A percentile compares a stretch with the other conserved stretches of the same genome.
phyloP scores from a whole-genome alignment of 2,888 invertebrate genomes.

The Lysandra coridon region DNA sequence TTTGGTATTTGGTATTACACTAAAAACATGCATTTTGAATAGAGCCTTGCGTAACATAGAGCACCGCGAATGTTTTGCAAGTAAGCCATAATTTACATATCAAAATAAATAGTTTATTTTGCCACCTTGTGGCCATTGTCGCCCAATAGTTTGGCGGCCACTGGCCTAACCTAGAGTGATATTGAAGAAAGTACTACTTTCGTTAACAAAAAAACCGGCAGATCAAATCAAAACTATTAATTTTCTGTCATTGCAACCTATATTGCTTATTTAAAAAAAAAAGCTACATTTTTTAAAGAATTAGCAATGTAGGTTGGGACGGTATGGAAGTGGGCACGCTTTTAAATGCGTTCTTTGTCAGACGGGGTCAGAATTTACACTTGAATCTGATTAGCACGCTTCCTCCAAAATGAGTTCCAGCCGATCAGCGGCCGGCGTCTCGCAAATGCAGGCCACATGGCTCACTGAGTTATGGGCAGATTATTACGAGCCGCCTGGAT shows the following conservation, averaged over 20 bases:
- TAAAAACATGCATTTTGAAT: too few relatives aligned
- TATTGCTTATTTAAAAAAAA: neutral
- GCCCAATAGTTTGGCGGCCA: neutral
- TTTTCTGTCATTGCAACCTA: neutral
- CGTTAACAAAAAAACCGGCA: neutral
- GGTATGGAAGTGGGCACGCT: neutral
- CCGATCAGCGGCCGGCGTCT: neutral
- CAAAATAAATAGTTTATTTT: neutral
- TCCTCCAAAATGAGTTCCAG: constrained; percentile 4
- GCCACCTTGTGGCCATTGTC: neutral
- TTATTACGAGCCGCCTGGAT: neutral
- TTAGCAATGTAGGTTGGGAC: neutral
- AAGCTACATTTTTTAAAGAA: neutral
- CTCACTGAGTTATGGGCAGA: neutral
- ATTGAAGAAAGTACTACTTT: too few relatives aligned
- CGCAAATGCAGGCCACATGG: neutral
- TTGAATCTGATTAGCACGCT: constrained; percentile 22
- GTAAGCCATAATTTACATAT: too few relatives aligned
- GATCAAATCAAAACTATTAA: neutral
- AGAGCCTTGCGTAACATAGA: too few relatives aligned
- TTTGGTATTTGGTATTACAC: too few relatives aligned
- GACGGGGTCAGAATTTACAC: constrained; percentile 21
- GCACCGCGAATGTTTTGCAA: too few relatives aligned
- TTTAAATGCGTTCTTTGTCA: constrained; percentile 18
- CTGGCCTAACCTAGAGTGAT: too few relatives aligned